Base-by-base conservation (phyloP, 2,888 invertebrate genomes). In the Torymus texanus region DNA sequence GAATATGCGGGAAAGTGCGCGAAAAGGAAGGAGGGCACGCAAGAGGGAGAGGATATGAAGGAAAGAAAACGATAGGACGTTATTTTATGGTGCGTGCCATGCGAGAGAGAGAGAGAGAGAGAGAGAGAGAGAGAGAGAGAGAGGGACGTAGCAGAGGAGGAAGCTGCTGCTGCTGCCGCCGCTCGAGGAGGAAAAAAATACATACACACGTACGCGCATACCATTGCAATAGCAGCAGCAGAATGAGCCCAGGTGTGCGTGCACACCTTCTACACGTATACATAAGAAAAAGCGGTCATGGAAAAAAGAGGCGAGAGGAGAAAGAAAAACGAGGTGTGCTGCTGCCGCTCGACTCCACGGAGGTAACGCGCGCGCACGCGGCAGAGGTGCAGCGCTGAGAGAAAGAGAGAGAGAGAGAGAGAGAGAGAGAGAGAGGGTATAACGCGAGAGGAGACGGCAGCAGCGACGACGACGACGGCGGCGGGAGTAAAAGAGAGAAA, bases 281-380 rank as follows among this genome's bases (percentile, higher is more conserved):
- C 65, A 75, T 79, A 75, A 79, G 81, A 81, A 81, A 80, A 76
- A 67, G 79, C 80, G 63, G 81, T 77, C 79, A 79, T 77, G 72
- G 74, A 73, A 78, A 79, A 81, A 78, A 41, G 61, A 66, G 78
- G 67, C 63, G 58, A 71, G 77, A 78, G 81, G 71, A 82, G 79
- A 82, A 82, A 82, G 81, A 78, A 81, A 83, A 81, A 71, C 68
- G 78, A 78, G 82, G 73, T 75, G 21, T 21, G 21, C 21, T 21
- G 78, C 65, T 62, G 58, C 50, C 53, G 66, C 62, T 41, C 41
- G 41, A 41, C 58, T 53, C 41, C 63, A 50, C 62, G 74, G n/a
- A 73, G 80, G 75, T 73, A 76, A 66, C 16, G 59, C 68, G 18
- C 29, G 76, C 78, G 62, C 41, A 12, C 51, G 53, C 29, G 70